phyloP scores from a whole-genome alignment of 2,113 vertebrate genomes.

The Scartelaos histophorus region DNA sequence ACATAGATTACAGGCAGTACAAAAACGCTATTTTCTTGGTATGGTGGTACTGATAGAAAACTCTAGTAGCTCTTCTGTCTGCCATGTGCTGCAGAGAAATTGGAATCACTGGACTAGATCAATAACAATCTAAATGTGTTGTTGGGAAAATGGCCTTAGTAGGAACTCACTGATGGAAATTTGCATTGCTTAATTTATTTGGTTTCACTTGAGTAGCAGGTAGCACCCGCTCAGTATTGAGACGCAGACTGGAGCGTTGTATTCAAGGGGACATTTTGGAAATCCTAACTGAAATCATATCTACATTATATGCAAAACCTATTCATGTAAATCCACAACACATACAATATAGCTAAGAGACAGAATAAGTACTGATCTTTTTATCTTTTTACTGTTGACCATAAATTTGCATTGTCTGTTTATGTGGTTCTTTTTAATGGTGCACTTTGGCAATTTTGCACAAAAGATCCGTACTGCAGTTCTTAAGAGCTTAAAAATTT shows the following conservation, averaged over 20 bases:
- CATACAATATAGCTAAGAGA: too few relatives aligned
- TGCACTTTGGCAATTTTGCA: too few relatives aligned
- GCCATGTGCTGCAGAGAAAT: background rate
- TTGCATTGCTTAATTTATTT: background rate
- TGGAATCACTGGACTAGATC: slow-evolving; percentile 1
- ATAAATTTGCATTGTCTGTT: too few relatives aligned
- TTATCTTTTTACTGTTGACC: too few relatives aligned
- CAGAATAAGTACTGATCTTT: too few relatives aligned
- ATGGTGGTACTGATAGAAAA: background rate
- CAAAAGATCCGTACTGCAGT: too few relatives aligned
- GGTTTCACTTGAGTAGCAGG: slow-evolving; percentile 1
- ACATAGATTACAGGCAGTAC: background rate
- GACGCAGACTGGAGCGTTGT: background rate
- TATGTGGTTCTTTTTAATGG: too few relatives aligned
- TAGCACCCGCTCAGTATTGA: background rate
- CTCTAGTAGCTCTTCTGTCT: background rate
- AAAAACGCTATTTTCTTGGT: background rate
- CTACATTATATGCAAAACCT: too few relatives aligned
- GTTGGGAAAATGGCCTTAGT: background rate
- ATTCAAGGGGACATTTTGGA: background rate
- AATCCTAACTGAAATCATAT: background rate
- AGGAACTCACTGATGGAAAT: background rate
- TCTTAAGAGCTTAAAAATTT: too few relatives aligned
- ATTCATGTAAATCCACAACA: too few relatives aligned
- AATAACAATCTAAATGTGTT: slow-evolving; percentile 6